Evolutionary conservation across 37 sponge, comb jelly and placozoan species (phyloP).

Genomic region (Dysidea cf. avara): DNA sequence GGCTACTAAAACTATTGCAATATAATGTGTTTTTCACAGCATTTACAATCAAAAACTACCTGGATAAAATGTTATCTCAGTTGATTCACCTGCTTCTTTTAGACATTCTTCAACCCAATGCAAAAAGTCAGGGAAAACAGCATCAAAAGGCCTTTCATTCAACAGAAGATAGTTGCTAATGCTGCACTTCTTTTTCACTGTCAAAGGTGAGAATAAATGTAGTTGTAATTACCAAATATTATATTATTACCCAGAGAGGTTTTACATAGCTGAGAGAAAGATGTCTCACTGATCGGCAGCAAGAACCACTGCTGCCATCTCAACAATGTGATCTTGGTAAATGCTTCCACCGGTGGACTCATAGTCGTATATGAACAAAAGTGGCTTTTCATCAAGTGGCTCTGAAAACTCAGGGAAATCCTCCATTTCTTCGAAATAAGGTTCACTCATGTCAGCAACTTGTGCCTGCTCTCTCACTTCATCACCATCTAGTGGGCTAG

Average conservation of each 20-base stretch:
- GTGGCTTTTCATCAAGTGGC: too few relatives aligned
- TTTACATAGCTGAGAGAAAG: too few relatives aligned
- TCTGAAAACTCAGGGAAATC: too few relatives aligned
- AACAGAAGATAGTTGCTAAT: slow-evolving; percentile 22
- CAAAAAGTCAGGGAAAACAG: slow-evolving; percentile 35
- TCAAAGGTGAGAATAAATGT: not conserved
- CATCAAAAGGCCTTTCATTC: slow-evolving; percentile 6
- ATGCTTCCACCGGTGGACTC: slow-evolving; percentile 43
- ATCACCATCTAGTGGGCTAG: too few relatives aligned
- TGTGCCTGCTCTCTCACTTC: too few relatives aligned
- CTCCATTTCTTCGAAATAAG: too few relatives aligned
- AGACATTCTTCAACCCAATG: slow-evolving; percentile 24
- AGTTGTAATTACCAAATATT: not conserved
- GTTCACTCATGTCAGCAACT: too few relatives aligned
- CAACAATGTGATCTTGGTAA: slow-evolving; percentile 34
- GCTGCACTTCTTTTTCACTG: slow-evolving; percentile 12
- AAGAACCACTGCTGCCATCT: slow-evolving; percentile 38
- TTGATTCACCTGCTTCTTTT: not conserved
- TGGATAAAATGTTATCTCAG: slow-evolving; percentile 12
- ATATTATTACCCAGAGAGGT: not conserved
- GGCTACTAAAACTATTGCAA: too few relatives aligned
- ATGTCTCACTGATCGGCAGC: too few relatives aligned
- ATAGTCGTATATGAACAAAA: slow-evolving; percentile 30
- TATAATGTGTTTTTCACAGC: too few relatives aligned
- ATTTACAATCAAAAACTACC: too few relatives aligned